Evolutionary conservation across 2,797 vertebrate genomes (phyloP), one percentile per base, ranked within the genome.

Genomic region (Erethizon dorsatum): DNA sequence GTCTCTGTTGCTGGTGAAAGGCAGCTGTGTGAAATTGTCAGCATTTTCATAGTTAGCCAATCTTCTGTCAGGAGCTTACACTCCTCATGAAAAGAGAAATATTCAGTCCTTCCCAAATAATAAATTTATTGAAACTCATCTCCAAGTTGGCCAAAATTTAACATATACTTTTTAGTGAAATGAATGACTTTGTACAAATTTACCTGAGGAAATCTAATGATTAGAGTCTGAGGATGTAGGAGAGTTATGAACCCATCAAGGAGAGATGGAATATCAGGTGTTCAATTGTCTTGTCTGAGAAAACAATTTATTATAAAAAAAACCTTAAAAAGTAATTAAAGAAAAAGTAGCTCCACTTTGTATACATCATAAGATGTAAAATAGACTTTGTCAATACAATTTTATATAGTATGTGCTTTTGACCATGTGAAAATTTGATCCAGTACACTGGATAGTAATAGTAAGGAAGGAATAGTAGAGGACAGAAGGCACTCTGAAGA

Each of bases 31-130:
- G 82, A 77, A 91, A 56, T 56, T 91, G 65, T 77, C 47, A 78
- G 57, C 28, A 45, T 93, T 89, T 83, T 63, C 2, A 24, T 7
- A 52, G 80, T 17, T 18, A 63, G 41, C n/a, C 61, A 45, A 52
- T 86, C 78, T 82, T 59, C 5, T 14, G 45, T 47, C 31, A 77
- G 67, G 26, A 24, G 59, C 18, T 77, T 50, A 52, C 52, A 85
- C 69, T 90, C 14, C 52, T 95, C 28, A 41, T 84, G 33, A 94
- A 73, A 90, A 20, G 31, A 59, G 37, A 88, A 82, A 67, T 71
- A 31, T 31, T 77, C 26, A 71, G 8, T 85, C 61, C 73, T 56
- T 22, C 56, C 17, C 57, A 83, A 84, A 56, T 61, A 41, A 80
- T 47, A 15, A 65, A 15, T 57, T 75, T n/a, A 83, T 61, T 75